These are phyloP conservation scores for Acholoe squamosa DNA, from an alignment of 2,888 invertebrate species.

Conservation along the genomic window DNA sequence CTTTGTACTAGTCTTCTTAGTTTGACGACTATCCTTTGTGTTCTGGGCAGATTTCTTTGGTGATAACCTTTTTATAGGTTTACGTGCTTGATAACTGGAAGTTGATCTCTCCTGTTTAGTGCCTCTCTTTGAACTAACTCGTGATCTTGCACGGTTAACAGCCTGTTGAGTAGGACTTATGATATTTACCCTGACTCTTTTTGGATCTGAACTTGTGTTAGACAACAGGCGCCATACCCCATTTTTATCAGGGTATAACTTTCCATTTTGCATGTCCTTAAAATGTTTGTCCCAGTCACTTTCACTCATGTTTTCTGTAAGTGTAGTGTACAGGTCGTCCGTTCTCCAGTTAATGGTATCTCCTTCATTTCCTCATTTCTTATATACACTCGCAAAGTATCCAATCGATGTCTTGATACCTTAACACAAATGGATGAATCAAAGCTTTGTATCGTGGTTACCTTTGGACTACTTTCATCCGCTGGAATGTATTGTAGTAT, in stretches of 20 bases:
- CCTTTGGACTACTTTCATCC: neutral
- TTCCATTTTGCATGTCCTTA: neutral
- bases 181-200: neutral
- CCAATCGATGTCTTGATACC: neutral
- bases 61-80: neutral
- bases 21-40: neutral
- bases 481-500: slow-evolving; percentile 11
- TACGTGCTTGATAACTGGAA: neutral
- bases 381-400: neutral
- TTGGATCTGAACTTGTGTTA: too few relatives aligned
- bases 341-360: neutral
- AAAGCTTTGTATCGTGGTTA: neutral
- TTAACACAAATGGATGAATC: neutral
- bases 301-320: neutral
- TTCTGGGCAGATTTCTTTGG: neutral
- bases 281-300: neutral
- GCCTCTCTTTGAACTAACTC: neutral
- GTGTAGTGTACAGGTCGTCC: slow-evolving; percentile 47
- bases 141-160: neutral
- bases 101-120: neutral
- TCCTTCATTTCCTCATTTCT: neutral
- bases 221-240: neutral
- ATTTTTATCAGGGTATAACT: slow-evolving; percentile 1
- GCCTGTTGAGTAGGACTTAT: slow-evolving; percentile 23
- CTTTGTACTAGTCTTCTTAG: neutral